Evolutionary conservation across 1,140 invertebrate genomes (phyloP).

Genomic region (Monochamus saltuarius): DNA sequence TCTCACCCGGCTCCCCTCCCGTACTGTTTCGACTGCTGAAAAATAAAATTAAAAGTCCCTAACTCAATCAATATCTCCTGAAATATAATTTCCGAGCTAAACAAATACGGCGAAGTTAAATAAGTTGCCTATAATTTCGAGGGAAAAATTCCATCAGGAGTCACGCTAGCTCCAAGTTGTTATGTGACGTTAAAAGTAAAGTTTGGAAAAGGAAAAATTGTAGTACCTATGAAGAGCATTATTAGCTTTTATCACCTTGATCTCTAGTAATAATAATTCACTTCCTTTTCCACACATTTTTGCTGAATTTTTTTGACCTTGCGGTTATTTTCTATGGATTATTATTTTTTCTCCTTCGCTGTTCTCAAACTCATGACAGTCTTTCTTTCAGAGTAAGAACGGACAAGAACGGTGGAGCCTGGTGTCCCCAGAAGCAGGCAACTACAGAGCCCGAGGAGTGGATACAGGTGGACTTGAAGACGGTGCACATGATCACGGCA

Average conservation of each 20-base stretch:
- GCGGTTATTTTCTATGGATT: too few relatives aligned
- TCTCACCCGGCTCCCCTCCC: too few relatives aligned
- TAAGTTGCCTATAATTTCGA: constrained; percentile 20
- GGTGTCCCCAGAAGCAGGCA: constrained; percentile 79
- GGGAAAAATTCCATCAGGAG: constrained; percentile 3
- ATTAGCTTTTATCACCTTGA: too few relatives aligned
- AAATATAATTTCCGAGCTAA: not conserved
- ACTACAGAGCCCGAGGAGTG: constrained; percentile 73
- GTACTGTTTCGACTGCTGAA: constrained; percentile 1
- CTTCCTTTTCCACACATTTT: too few relatives aligned
- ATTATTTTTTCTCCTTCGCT: too few relatives aligned
- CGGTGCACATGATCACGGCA: constrained; percentile 74
- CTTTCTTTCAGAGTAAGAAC: constrained; percentile 66
- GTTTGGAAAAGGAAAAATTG: too few relatives aligned
- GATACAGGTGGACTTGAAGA: constrained; percentile 74
- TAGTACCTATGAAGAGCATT: too few relatives aligned
- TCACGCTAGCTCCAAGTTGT: not conserved
- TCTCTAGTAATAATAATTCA: too few relatives aligned
- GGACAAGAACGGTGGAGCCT: constrained; percentile 80
- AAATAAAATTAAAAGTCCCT: constrained; percentile 27
- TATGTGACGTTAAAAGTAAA: too few relatives aligned
- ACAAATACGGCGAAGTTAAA: constrained; percentile 1
- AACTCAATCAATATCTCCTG: constrained; percentile 22
- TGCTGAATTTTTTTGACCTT: too few relatives aligned
- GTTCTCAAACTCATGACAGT: not conserved